Evolutionary conservation across 2,888 invertebrate species (phyloP).

Genomic region (Furcula furcula): DNA sequence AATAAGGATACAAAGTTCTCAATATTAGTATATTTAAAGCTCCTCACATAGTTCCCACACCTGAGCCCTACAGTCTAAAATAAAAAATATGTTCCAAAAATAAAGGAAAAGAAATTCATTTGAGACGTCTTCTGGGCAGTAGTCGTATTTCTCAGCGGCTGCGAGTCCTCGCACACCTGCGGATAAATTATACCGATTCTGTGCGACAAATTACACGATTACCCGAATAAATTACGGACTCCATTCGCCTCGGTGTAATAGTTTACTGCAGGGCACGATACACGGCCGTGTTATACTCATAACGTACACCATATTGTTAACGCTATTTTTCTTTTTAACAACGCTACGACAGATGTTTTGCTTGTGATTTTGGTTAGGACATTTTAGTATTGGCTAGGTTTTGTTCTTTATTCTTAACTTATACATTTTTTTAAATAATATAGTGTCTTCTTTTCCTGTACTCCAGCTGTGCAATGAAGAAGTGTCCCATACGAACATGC

Average conservation of each 20-base stretch:
- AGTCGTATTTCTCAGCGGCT: not conserved
- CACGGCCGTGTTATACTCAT: conserved; percentile 37
- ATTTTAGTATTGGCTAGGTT: no score
- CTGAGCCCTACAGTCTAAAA: not conserved
- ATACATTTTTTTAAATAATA: no score
- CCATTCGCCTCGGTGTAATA: conserved; percentile 39
- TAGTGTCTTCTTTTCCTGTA: no score
- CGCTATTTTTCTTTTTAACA: conserved; percentile 1
- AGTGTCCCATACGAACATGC: no score
- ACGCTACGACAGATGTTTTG: not conserved
- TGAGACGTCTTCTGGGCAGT: not conserved
- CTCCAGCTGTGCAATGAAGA: no score
- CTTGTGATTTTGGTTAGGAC: no score
- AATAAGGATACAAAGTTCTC: no score
- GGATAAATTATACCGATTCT: conserved; percentile 58
- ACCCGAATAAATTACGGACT: conserved; percentile 65
- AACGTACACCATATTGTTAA: conserved; percentile 10
- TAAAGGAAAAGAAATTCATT: not conserved
- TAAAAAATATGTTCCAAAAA: no score
- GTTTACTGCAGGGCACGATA: conserved; percentile 37
- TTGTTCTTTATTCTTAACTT: no score
- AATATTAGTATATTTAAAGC: no score
- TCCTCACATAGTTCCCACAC: no score
- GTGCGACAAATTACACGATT: conserved; percentile 64
- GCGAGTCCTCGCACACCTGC: conserved; percentile 35